A percentile compares a stretch with the other conserved stretches of the same genome.
phyloP scores from a whole-genome alignment of 2,888 invertebrate genomes.

The Drosophila pseudotalamancana region DNA sequence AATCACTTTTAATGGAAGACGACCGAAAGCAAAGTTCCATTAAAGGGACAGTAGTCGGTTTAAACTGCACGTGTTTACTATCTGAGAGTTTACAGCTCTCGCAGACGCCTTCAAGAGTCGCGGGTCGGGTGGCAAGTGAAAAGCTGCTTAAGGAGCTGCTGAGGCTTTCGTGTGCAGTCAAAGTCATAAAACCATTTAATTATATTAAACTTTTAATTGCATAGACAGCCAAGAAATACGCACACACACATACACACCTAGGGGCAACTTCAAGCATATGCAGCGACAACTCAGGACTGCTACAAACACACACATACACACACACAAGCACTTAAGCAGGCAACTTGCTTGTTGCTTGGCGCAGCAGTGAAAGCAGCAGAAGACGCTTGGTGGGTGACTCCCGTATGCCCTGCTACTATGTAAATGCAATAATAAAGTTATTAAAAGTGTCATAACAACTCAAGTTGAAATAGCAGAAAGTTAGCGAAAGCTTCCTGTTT shows the following conservation, averaged over 20 bases:
- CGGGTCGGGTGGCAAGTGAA: constrained; percentile 27
- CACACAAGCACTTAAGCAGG: constrained; percentile 49
- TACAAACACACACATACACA: constrained; percentile 11
- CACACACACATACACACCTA: constrained; percentile 31
- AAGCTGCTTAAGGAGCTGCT: constrained; percentile 44
- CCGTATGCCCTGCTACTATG: constrained; percentile 65
- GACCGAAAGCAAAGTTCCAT: constrained; percentile 38
- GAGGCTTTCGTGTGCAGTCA: constrained; percentile 53
- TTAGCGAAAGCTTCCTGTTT: constrained; percentile 64
- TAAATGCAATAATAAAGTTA: constrained; percentile 84
- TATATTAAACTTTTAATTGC: constrained; percentile 84
- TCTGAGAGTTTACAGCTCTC: constrained; percentile 37
- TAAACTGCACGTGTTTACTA: constrained; percentile 68
- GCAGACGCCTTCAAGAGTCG: constrained; percentile 44
- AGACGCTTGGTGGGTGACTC: constrained; percentile 7
- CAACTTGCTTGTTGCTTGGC: constrained; percentile 54
- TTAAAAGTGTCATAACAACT: constrained; percentile 84
- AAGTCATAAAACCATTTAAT: constrained; percentile 82
- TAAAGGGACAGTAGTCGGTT: constrained; percentile 45
- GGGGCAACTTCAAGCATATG: constrained; percentile 61
- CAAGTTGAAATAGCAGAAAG: constrained; percentile 75
- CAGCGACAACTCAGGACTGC: constrained; percentile 34
- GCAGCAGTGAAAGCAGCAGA: neutral
- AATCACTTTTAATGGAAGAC: constrained; percentile 67
- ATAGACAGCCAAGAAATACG: constrained; percentile 65